phyloP scores from a whole-genome alignment of 2,797 vertebrate species.

The Lemur catta region DNA sequence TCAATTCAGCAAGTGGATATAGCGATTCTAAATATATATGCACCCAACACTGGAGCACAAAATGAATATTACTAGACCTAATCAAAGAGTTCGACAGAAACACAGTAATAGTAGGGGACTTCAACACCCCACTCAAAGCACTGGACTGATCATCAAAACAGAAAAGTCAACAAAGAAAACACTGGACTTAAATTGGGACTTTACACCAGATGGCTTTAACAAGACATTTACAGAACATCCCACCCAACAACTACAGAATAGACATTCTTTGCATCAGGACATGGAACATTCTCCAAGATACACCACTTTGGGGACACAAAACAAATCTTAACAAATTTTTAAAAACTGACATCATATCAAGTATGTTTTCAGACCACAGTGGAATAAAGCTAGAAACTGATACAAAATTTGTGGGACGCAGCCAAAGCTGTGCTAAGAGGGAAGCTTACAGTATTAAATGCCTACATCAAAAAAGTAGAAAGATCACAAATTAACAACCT shows the following conservation, averaged over 20 bases:
- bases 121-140: too few species aligned
- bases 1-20: too few species aligned
- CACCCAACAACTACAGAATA: not conserved
- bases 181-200: too few species aligned
- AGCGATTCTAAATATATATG: not conserved
- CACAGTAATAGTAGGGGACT: not conserved
- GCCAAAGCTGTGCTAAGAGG: not conserved
- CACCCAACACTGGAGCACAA: not conserved
- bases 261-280: not conserved
- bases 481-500: not conserved
- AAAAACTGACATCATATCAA: too few species aligned
- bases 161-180: too few species aligned
- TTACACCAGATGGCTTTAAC: not conserved
- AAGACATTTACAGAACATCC: not conserved
- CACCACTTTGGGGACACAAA: not conserved
- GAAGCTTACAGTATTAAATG: not conserved
- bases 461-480: not conserved
- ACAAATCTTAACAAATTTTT: not conserved
- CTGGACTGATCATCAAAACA: too few species aligned
- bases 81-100: not conserved
- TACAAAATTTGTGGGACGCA: not conserved
- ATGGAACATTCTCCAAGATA: not conserved
- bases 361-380: not conserved
- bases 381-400: not conserved
- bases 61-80: not conserved